Evolutionary conservation across 2,113 vertebrate genomes (phyloP), one percentile per base, ranked within the genome.

Genomic region (Arenaria interpres): DNA sequence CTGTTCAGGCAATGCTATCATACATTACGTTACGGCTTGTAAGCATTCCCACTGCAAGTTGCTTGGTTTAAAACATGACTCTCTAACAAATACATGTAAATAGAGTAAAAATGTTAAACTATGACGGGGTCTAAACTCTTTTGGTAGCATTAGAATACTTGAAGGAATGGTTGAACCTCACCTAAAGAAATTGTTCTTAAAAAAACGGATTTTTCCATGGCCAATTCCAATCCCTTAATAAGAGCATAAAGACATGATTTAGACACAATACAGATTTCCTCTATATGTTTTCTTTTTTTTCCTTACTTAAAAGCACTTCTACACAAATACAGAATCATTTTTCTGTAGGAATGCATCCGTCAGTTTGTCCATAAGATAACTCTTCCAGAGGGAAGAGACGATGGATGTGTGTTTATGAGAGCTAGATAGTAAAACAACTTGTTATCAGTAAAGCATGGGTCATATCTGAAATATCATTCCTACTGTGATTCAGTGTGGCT

Each of bases 11-110:
- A 46, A 23, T 8, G 24, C 28, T 54, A 46, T 35, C 33, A 20
- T 2, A 28, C 20, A 39, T n/a, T n/a, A n/a, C n/a, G 14, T 43
- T 24, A 57, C 3, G 1, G 4, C 17, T 19, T 37, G 7, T 28
- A 54, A 66, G 15, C 22, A 80, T 37, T 79, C 21, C 59, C 91
- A 57, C 21, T 50, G 21, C 35, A 48, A 72, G 20, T 28, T 50
- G 30, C 4, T 22, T 53, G 25, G 37, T n/a, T 77, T 62, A 74
- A 88, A 93, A 59, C 14, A 32, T 1, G 16, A 23, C 32, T 77
- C 63, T 43, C 39, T 46, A 66, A 75, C 10, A 85, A 82, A 83
- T 16, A n/a, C 3, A 9, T 30, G 10, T 48, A 45, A 85, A 91
- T 1, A 76, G 19, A 90, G 6, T 27, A 25, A 77, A 80, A 71